A percentile compares a stretch with the other conserved stretches of the same genome.
Conservation (phyloP, 2,113 vertebrate genomes). For the Atrichornis clamosus region DNA sequence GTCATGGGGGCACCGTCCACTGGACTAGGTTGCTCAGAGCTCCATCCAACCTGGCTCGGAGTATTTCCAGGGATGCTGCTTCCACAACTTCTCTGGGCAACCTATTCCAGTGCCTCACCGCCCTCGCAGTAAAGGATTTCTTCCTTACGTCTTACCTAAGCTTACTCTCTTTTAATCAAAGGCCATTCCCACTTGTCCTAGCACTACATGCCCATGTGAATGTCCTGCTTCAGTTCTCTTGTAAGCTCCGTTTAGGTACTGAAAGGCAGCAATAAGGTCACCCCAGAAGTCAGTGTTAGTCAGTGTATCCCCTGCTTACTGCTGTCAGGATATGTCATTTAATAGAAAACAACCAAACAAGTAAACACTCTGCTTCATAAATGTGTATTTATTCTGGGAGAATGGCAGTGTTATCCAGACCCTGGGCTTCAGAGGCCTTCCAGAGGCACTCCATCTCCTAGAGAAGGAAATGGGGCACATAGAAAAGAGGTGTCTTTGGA, state of each 20-base stretch:
- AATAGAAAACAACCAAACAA: accelerated
- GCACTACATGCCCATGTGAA: too few species aligned
- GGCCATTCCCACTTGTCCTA: neutral
- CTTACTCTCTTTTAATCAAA: neutral
- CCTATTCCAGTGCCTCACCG: too few species aligned
- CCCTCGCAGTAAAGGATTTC: neutral
- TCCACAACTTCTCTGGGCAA: neutral
- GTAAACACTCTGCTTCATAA: neutral
- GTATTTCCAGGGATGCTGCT: neutral
- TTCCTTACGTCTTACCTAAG: neutral
- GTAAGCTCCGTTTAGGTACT: neutral
- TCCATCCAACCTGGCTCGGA: accelerated
- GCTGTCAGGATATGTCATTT: neutral
- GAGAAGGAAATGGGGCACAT: accelerated
- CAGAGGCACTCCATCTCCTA: accelerated
- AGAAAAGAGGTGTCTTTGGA: too few species aligned
- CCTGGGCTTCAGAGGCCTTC: neutral
- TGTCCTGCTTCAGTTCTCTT: neutral
- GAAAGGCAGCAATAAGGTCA: neutral
- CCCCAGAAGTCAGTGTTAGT: too few species aligned
- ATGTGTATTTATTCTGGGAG: neutral
- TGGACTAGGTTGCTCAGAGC: neutral
- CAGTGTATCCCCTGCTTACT: accelerated
- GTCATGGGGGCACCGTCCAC: neutral
- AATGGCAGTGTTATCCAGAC: accelerated